Base-by-base conservation (phyloP, 2,113 vertebrate species). In the Ciconia stormi region DNA sequence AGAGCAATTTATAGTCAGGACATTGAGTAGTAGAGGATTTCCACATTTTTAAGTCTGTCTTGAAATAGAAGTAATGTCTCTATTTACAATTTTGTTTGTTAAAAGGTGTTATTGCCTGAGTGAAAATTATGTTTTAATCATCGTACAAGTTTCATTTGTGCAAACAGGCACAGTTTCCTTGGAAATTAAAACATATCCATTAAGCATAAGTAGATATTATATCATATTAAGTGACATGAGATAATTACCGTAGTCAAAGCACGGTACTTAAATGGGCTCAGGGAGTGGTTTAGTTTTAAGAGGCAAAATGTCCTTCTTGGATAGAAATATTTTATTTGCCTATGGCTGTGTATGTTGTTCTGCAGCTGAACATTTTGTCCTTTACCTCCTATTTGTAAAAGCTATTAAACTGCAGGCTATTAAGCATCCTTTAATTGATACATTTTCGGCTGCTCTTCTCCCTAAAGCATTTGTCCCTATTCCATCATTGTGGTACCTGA, bases 71-170 rank as follows among this genome's bases (percentile, higher is more conserved):
- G 55, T 76, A 65, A 76, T 67, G 52, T 74, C 65, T 88, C 65
- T 82, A 21, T 93, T 87, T 90, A 80, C 1, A 7, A 29, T 58
- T 71, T 59, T 82, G 65, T 87, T 89, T 91, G 89, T 56, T 52
- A 29, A 74, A 30, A 85, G 61, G 16, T 53, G 27, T 69, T 95
- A 79, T 62, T 70, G 53, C 69, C 72, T 38, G 62, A 87, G 40
- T 79, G 88, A 93, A 93, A 93, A 78, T 95, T 80, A 20, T 88
- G 69, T 93, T 96, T 96, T 96, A 82, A 95, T 73, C 91, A 90
- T 87, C 27, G 1, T 21, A 58, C 65, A 44, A 49, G 40, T 89
- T 93, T 87, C 77, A 77, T 70, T 91, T 93, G 87, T 79, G 38
- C 61, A 70, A 83, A 91, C 71, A 80, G 56, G 81, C 95, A 49